Evolutionary conservation across 2,797 vertebrate genomes (phyloP), one percentile per base, ranked within the genome.

Genomic region (Staurois parvus): DNA sequence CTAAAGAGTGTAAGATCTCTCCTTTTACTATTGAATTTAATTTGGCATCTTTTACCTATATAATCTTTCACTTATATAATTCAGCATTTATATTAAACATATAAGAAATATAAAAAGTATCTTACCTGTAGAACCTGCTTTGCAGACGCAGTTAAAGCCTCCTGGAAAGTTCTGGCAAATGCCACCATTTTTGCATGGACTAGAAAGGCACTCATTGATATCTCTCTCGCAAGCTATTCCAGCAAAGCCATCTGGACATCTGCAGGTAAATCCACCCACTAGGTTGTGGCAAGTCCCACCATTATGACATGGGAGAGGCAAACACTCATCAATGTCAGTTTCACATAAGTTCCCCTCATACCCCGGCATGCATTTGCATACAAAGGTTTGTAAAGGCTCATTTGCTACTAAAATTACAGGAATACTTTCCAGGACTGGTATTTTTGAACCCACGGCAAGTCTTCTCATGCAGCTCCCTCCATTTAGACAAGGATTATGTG

Each of bases 171-270:
- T 98, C 93, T 98, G 97, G 93, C 97, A 98, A 86, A 96, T 92
- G 0, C 96, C 97, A 10, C 95, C 95, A 0, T 97, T 98, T 93
- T 96, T 97, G 91, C 93, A 94, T 0, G 98, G 98, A 88, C 93
- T 96, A 76, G 97, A 96, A 82, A 98, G 95, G 91, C 98, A 99
- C 92, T 99, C 98, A 0, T 99, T 99, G 93, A 99, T 24, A 0
- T 99, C 98, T 86, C 98, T 95, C 91, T 99, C 98, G 0, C 98
- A 99, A 80, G 98, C 98, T 93, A 97, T 96, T 37, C 98, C 98
- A 0, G 97, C 97, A 93, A 98, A 99, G 74, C 98, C 98, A n/a
- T 96, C 97, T 0, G 94, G 94, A 88, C 98, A 99, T 91, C 96
- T 97, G 93, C 98, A 99, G 0, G 98, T 97, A 92, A 99, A 99